phyloP scores from a whole-genome alignment of 2,113 vertebrate species.

The Acrocephalus kingi region DNA sequence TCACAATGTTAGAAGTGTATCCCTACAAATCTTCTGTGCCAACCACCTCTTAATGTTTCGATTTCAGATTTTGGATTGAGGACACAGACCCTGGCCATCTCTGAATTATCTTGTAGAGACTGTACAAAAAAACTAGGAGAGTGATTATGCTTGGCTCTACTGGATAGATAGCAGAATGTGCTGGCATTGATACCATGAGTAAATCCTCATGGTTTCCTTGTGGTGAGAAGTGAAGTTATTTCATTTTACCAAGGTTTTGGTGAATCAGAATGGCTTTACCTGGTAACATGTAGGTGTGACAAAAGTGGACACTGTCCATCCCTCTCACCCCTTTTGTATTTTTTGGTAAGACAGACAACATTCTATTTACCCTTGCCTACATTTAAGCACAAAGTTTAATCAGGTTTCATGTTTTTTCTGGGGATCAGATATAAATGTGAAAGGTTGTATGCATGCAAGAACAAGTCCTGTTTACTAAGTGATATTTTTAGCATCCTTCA shows the following conservation, averaged over 20 bases:
- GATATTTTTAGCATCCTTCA: neutral
- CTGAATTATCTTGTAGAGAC: neutral
- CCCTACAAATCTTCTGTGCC: neutral
- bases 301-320: neutral
- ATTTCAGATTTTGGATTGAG: neutral
- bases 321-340: accelerated
- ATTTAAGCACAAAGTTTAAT: neutral
- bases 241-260: neutral
- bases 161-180: neutral
- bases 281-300: neutral
- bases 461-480: neutral
- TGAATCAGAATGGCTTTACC: neutral
- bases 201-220: neutral
- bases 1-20: neutral
- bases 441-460: neutral
- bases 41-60: neutral
- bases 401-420: neutral
- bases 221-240: neutral
- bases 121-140: neutral
- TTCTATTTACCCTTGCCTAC: neutral
- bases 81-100: neutral
- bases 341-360: neutral
- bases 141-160: neutral
- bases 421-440: accelerated
- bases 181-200: neutral